Conservation (phyloP, 2,113 vertebrate genomes). For the Mionectes macconnelli region DNA sequence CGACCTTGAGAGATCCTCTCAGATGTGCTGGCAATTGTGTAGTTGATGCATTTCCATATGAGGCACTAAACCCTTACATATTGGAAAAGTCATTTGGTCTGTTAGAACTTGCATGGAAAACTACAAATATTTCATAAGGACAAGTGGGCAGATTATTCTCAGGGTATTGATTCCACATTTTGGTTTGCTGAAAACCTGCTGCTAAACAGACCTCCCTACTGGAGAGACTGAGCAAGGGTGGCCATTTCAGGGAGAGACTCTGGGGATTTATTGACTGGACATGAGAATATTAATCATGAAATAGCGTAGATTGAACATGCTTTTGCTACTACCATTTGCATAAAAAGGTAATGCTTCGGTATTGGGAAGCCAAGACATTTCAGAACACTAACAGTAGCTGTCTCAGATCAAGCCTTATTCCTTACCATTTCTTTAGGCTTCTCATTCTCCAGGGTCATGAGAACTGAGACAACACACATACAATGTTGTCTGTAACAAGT, state of each 20-base stretch:
- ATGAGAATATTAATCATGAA: constrained; percentile 23
- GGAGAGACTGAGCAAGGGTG: constrained; percentile 21
- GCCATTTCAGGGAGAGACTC: neutral
- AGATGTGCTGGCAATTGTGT: neutral
- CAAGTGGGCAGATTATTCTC: constrained; percentile 22
- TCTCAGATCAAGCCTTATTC: neutral
- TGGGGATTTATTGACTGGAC: constrained; percentile 34
- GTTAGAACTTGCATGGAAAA: constrained; percentile 43
- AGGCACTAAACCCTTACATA: constrained; percentile 11
- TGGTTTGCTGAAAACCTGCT: constrained; percentile 25
- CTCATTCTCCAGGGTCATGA: neutral
- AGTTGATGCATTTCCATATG: neutral
- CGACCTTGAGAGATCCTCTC: constrained; percentile 30
- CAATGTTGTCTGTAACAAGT: neutral
- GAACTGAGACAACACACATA: neutral
- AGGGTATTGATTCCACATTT: constrained; percentile 47
- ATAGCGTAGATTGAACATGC: constrained; percentile 10
- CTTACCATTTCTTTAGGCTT: neutral
- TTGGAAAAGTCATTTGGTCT: constrained; percentile 40
- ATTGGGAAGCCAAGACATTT: neutral
- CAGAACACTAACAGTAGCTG: neutral
- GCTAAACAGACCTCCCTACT: constrained; percentile 44
- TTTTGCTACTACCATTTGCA: neutral
- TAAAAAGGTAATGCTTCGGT: neutral
- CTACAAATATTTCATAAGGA: constrained; percentile 54